A percentile compares a stretch with the other conserved stretches of the same genome.
phyloP scores from a whole-genome alignment of 2,797 vertebrate species.

The Myripristis jacobus region DNA sequence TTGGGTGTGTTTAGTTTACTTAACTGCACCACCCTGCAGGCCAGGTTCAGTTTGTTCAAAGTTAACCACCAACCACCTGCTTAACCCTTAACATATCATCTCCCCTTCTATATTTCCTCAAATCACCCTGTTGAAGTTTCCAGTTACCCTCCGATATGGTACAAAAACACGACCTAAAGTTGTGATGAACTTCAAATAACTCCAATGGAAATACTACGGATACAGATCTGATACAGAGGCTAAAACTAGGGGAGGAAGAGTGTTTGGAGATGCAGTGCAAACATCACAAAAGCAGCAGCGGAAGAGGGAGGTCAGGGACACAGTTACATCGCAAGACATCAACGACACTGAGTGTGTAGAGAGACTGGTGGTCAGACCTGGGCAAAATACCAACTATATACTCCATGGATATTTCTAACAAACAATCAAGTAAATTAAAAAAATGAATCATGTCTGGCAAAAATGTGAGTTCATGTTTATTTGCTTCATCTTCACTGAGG shows the following conservation, averaged over 20 bases:
- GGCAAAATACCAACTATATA: conserved; percentile 57
- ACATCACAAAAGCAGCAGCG: conserved; percentile 66
- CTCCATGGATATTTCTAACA: background rate
- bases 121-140: background rate
- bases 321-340: conserved; percentile 65
- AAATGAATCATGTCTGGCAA: background rate
- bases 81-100: background rate
- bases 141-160: background rate
- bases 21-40: conserved; percentile 41
- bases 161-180: conserved; percentile 39
- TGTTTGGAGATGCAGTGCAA: conserved; percentile 50
- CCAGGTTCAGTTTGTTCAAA: conserved; percentile 40
- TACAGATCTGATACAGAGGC: conserved; percentile 22
- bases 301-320: conserved; percentile 46
- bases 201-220: conserved; percentile 20
- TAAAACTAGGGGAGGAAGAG: conserved; percentile 43
- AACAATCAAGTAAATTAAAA: background rate
- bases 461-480: background rate
- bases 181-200: conserved; percentile 44
- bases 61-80: conserved; percentile 27
- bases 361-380: conserved; percentile 71
- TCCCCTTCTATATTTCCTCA: conserved; percentile 9
- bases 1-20: conserved; percentile 54
- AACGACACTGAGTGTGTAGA: conserved; percentile 51
- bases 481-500: too few relatives aligned